Evolutionary conservation across 2,797 vertebrate species (phyloP).

Genomic region (Tragelaphus oryx): DNA sequence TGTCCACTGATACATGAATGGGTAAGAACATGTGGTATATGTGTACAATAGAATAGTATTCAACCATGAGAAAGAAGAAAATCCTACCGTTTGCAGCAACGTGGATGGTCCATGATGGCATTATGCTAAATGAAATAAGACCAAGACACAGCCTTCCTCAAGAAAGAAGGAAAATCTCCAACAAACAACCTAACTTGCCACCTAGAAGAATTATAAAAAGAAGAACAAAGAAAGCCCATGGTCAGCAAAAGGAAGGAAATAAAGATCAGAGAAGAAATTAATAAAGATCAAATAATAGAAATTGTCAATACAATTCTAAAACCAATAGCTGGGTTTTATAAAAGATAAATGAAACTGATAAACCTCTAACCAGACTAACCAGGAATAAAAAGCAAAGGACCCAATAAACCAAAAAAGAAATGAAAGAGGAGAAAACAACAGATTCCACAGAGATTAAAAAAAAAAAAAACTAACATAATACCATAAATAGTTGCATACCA

Average conservation of each 20-base stretch:
- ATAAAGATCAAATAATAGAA: background rate
- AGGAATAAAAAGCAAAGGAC: background rate
- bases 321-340: background rate
- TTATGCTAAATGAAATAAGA: background rate
- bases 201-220: background rate
- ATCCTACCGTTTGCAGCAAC: background rate
- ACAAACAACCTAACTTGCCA: background rate
- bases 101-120: background rate
- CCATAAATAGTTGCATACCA: background rate
- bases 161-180: background rate
- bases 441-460: background rate
- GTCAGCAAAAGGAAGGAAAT: background rate
- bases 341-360: background rate
- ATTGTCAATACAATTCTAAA: background rate
- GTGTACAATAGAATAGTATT: background rate
- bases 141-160: background rate
- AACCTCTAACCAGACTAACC: background rate
- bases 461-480: background rate
- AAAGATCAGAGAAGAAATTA: background rate
- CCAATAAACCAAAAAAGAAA: background rate
- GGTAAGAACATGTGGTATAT: background rate
- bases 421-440: background rate
- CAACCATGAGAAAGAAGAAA: background rate
- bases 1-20: background rate
- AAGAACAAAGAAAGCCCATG: background rate